Percentiles rank a stretch among this genome's conserved stretches.
Conservation (phyloP, 2,113 vertebrate species). For the Pseudolaguvia tuberculata region DNA sequence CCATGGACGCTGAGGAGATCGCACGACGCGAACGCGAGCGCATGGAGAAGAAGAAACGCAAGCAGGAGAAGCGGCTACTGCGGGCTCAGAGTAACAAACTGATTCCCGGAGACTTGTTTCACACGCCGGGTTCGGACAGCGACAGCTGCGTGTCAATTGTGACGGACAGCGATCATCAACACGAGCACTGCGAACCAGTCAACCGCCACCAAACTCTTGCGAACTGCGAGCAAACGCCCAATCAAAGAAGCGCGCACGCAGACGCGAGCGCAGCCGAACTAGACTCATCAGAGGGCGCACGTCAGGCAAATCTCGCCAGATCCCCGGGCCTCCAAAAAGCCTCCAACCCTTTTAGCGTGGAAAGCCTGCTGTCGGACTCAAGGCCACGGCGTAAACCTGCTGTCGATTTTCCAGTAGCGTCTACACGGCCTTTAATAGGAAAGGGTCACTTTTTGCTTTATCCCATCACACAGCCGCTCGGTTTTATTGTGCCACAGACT, state of each 20-base stretch:
- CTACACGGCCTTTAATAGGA: conserved; percentile 83
- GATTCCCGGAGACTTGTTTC: conserved; percentile 78
- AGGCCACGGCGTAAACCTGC: conserved; percentile 81
- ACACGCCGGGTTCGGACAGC: conserved; percentile 95
- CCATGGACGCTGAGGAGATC: conserved; percentile 97
- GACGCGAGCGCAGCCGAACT: conserved; percentile 71
- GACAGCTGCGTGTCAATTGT: conserved; percentile 85
- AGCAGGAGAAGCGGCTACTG: conserved; percentile 90
- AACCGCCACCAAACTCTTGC: conserved; percentile 62
- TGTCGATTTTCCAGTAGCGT: conserved; percentile 79
- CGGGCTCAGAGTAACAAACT: conserved; percentile 84
- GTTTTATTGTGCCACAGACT: conserved; percentile 91
- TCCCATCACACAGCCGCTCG: conserved; percentile 91
- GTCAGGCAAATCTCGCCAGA: conserved; percentile 66
- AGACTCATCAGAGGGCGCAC: conserved; percentile 67
- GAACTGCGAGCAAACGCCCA: conserved; percentile 74
- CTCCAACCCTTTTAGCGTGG: conserved; percentile 87
- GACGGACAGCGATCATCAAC: conserved; percentile 69
- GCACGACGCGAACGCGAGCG: conserved; percentile 89
- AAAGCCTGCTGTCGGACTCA: conserved; percentile 88
- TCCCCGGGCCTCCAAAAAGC: conserved; percentile 76
- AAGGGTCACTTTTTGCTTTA: conserved; percentile 93
- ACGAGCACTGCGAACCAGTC: conserved; percentile 56
- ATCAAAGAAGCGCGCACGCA: conserved; percentile 81
- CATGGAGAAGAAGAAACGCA: conserved; percentile 93